Evolutionary conservation across 2,113 vertebrate genomes (phyloP), one percentile per base, ranked within the genome.

Genomic region (Panthera leo): DNA sequence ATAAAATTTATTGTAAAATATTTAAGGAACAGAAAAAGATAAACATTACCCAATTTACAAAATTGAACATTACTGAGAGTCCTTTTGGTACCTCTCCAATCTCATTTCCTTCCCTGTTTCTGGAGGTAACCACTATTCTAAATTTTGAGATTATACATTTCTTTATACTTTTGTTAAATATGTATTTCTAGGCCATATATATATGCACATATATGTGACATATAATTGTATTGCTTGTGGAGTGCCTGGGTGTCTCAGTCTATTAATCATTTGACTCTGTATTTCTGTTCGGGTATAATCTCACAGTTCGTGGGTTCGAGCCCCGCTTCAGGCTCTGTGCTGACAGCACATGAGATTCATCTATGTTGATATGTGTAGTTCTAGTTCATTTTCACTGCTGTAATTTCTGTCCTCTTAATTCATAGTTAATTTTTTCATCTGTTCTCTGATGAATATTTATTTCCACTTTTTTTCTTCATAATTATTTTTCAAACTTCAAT

Each of bases 1-100:
- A 79, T 89, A 14, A 85, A 45, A 89, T 42, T n/a, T 95, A 45
- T 73, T 79, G 48, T 86, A 65, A 91, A 88, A 83, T 84, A 45
- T 88, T 88, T 91, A 91, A 94, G 67, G 87, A 92, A 55, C 55
- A 87, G 71, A 58, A 91, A 93, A 80, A 78, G 42, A 53, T n/a
- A 92, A 94, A 79, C 15, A 79, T 91, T 83, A 91, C 36, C 80
- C 34, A 55, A 2, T 18, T 91, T 97, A 73, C 25, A 92, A 92
- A 89, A 15, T 29, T 65, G 11, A 87, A 34, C 42, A 42, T 75
- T 88, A 42, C 29, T 80, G 73, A 85, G 48, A 88, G 71, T 58
- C 45, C 79, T 18, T n/a, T 2, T 36, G 14, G 14, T 55, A 31
- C 18, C 29, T 68, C 11, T 68, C 34, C 12, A 58, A 5, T 75